A percentile compares a stretch with the other conserved stretches of the same genome.
phyloP scores from a whole-genome alignment of 1,140 invertebrate genomes.

The Musca vetustissima region DNA sequence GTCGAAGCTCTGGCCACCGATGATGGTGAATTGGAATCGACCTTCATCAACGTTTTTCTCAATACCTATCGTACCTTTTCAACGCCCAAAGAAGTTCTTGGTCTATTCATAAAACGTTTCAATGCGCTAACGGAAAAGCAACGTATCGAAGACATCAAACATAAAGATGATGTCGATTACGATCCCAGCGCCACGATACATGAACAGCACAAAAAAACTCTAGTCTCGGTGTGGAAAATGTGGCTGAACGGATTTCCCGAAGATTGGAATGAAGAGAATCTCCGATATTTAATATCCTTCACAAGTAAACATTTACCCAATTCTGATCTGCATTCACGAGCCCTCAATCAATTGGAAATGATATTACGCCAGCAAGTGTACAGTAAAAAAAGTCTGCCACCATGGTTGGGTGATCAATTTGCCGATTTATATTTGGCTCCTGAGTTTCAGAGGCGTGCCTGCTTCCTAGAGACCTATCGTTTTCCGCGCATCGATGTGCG shows the following conservation, averaged over 20 bases:
- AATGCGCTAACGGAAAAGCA: slow-evolving; percentile 61
- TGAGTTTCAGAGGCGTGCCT: slow-evolving; percentile 59
- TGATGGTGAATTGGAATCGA: slow-evolving; percentile 94
- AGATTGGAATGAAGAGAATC: slow-evolving; percentile 90
- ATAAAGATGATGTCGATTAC: slow-evolving; percentile 31
- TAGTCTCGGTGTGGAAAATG: slow-evolving; percentile 86
- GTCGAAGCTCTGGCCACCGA: slow-evolving; percentile 91
- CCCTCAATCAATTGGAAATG: slow-evolving; percentile 58
- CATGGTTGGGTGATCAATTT: slow-evolving; percentile 50
- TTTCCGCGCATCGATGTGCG: slow-evolving; percentile 84
- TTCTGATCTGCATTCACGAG: slow-evolving; percentile 79
- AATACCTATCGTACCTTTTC: slow-evolving; percentile 55
- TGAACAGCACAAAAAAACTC: slow-evolving; percentile 67
- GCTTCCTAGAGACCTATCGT: slow-evolving; percentile 65
- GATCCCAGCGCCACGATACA: slow-evolving; percentile 45
- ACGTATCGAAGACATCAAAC: slow-evolving; percentile 43
- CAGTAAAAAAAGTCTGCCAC: slow-evolving; percentile 36
- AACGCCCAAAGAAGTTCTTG: slow-evolving; percentile 67
- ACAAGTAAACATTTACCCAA: slow-evolving; percentile 77
- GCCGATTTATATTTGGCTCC: slow-evolving; percentile 59
- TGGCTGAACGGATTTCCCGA: slow-evolving; percentile 97
- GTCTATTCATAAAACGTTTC: slow-evolving; percentile 77
- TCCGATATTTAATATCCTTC: slow-evolving; percentile 81
- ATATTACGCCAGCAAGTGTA: slow-evolving; percentile 48
- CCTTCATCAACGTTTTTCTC: slow-evolving; percentile 96